phyloP scores from a whole-genome alignment of 1,140 invertebrate genomes.

The Lethocerus indicus region DNA sequence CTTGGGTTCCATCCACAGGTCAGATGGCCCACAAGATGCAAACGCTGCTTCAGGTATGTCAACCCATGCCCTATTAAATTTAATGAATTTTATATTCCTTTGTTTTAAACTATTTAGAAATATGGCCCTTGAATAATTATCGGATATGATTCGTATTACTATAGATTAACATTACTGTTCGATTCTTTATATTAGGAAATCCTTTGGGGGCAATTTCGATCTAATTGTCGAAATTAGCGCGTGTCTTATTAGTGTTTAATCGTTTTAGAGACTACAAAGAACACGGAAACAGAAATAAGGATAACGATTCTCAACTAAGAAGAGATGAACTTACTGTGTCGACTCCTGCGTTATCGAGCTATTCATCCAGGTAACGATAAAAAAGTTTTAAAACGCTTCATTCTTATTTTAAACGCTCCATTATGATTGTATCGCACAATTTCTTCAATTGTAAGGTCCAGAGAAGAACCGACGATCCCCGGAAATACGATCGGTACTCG shows the following conservation, averaged over 20 bases:
- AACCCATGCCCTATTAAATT: no score
- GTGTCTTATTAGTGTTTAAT: background rate
- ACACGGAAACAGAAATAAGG: slow-evolving; percentile 50
- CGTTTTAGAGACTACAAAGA: slow-evolving; percentile 67
- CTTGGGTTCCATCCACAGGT: slow-evolving; percentile 88
- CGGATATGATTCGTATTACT: no score
- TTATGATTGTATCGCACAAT: background rate
- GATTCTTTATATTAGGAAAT: no score
- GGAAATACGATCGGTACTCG: slow-evolving; percentile 10
- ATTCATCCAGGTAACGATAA: slow-evolving; percentile 4
- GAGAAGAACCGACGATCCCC: background rate
- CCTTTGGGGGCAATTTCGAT: no score
- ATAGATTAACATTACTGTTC: no score
- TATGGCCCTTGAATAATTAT: no score
- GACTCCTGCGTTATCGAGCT: slow-evolving; percentile 44
- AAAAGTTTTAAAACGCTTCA: background rate
- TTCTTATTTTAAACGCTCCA: background rate
- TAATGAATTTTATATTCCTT: no score
- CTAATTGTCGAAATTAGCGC: no score
- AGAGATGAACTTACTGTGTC: slow-evolving; percentile 54
- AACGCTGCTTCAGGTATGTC: slow-evolving; percentile 67
- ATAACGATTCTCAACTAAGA: slow-evolving; percentile 27
- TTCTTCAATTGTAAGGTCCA: background rate
- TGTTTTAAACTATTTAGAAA: no score
- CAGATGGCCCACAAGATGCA: slow-evolving; percentile 80